phyloP scores from a whole-genome alignment of 2,888 invertebrate genomes.

The Netelia melanura region DNA sequence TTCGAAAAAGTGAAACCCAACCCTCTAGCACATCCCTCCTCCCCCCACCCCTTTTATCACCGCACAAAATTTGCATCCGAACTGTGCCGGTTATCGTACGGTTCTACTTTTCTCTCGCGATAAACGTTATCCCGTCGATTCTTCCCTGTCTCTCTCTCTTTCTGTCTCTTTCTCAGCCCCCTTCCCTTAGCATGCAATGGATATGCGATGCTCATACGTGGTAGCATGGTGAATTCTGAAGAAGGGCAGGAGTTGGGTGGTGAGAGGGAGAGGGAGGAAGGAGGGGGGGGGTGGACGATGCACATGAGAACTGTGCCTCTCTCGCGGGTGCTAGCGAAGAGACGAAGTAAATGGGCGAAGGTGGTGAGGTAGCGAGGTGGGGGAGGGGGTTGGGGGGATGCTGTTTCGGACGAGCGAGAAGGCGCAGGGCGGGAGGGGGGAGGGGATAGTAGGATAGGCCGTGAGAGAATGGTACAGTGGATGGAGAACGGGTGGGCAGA shows the following conservation, averaged over 20 bases:
- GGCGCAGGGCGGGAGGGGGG: conserved; percentile 42
- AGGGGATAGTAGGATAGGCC: conserved; percentile 37
- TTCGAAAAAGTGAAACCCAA: neutral
- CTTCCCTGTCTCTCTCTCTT: neutral
- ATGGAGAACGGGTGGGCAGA: conserved; percentile 23
- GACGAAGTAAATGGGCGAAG: conserved; percentile 40
- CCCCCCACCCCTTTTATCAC: neutral
- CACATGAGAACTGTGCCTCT: conserved; percentile 33
- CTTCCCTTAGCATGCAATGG: neutral
- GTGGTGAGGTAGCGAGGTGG: neutral
- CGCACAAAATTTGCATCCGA: neutral
- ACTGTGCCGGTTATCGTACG: neutral
- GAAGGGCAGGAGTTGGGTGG: neutral
- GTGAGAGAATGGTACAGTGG: conserved; percentile 46
- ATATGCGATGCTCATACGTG: neutral
- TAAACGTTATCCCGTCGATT: conserved; percentile 27
- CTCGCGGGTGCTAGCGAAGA: conserved; percentile 30
- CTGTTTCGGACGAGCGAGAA: conserved; percentile 66
- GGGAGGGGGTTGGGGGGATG: conserved; percentile 13
- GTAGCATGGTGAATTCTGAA: neutral
- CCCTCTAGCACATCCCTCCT: neutral
- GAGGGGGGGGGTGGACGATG: neutral
- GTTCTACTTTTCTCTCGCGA: conserved; percentile 4
- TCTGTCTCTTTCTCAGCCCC: neutral
- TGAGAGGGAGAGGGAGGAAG: too few species aligned